A percentile compares a stretch with the other conserved stretches of the same genome.
phyloP scores from a whole-genome alignment of 2,888 invertebrate species.

The Eutolmus rufibarbis region DNA sequence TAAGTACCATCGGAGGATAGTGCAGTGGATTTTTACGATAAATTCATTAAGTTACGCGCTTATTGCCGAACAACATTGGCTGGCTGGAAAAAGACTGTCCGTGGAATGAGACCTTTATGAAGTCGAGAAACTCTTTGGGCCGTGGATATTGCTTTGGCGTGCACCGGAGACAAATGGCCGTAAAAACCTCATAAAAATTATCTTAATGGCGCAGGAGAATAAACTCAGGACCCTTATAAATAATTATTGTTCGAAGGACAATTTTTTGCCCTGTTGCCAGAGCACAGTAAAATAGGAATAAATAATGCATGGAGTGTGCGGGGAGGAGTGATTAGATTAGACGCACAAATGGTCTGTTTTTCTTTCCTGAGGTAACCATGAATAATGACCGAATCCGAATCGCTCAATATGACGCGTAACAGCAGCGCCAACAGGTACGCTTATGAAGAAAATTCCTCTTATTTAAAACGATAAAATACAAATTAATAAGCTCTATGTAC shows the following conservation, averaged over 20 bases:
- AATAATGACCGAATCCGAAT: not conserved
- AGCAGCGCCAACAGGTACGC: not conserved
- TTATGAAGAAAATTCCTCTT: not conserved
- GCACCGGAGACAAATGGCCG: slow-evolving; percentile 30
- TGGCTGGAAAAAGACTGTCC: not conserved
- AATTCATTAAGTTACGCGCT: slow-evolving; percentile 14
- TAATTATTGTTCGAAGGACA: slow-evolving; percentile 4
- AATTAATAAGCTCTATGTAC: not conserved
- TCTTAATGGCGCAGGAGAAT: slow-evolving; percentile 9
- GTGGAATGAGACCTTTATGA: not conserved
- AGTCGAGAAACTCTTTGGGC: slow-evolving; percentile 5
- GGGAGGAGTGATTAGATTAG: slow-evolving; percentile 2
- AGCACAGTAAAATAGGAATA: not conserved
- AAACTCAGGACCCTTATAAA: slow-evolving; percentile 20
- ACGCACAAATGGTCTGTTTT: not conserved
- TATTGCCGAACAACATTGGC: not conserved
- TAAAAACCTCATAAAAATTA: slow-evolving; percentile 35
- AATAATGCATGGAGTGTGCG: not conserved
- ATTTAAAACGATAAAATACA: not conserved
- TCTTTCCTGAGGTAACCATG: not conserved
- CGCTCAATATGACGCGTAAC: not conserved
- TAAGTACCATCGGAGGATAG: not conserved
- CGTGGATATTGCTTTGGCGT: not conserved
- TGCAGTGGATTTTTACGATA: slow-evolving; percentile 4
- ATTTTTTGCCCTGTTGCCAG: not conserved